Percentiles rank a stretch among this genome's conserved stretches.
Conservation (phyloP, 2,888 invertebrate species). For the Caenorhabditis plicata region DNA sequence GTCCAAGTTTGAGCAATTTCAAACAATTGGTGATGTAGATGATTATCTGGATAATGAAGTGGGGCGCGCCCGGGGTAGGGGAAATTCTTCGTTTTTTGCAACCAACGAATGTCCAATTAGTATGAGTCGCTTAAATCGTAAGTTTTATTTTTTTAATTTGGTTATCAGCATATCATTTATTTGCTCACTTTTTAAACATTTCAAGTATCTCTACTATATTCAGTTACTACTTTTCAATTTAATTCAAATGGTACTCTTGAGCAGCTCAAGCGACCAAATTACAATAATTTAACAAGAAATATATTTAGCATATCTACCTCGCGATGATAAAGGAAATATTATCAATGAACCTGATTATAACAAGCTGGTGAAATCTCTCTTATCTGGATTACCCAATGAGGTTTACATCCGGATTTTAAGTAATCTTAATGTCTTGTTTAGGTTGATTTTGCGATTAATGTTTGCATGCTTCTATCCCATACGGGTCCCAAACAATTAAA, state of each 20-base stretch:
- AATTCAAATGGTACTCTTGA: too few relatives aligned
- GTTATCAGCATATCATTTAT: not conserved
- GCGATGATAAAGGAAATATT: slow-evolving; percentile 38
- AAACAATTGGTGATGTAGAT: slow-evolving; percentile 57
- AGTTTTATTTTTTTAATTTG: not conserved
- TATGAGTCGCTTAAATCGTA: slow-evolving; percentile 19
- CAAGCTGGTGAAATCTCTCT: slow-evolving; percentile 82
- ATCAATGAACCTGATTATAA: slow-evolving; percentile 71
- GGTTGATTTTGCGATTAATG: slow-evolving; percentile 95
- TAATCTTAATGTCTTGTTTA: slow-evolving; percentile 3
- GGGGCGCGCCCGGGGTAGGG: slow-evolving; percentile 31
- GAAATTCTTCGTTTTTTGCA: slow-evolving; percentile 43
- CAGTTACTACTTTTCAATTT: too few relatives aligned
- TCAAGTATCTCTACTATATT: too few relatives aligned
- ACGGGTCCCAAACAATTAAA: slow-evolving; percentile 77
- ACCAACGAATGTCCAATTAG: slow-evolving; percentile 56
- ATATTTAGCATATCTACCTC: slow-evolving; percentile 16
- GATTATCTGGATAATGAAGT: slow-evolving; percentile 48
- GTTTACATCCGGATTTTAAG: not conserved
- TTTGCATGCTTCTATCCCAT: slow-evolving; percentile 90
- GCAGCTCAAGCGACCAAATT: not conserved
- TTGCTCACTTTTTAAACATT: too few relatives aligned
- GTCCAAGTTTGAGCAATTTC: slow-evolving; percentile 59
- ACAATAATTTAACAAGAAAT: not conserved
- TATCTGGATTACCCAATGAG: slow-evolving; percentile 96